Percentiles rank a stretch among this genome's conserved stretches.
Conservation (phyloP, 2,797 vertebrate genomes). For the Microctenopoma steveboyesi region DNA sequence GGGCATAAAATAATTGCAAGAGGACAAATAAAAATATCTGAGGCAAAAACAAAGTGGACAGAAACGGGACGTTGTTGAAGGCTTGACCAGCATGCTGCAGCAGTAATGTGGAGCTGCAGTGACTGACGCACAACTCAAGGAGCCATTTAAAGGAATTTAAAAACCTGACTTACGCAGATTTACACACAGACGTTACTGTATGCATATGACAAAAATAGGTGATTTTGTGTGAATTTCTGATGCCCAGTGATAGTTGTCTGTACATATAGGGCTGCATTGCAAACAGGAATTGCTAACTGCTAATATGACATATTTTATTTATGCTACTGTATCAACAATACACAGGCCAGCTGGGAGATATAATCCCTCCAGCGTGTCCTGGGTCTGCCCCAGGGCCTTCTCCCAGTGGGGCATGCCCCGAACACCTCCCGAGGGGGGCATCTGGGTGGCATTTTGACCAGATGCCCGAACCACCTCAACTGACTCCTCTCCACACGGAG, state of each 20-base stretch:
- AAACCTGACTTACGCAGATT: not conserved
- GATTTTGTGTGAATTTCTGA: not conserved
- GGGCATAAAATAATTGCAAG: not conserved
- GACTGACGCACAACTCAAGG: not conserved
- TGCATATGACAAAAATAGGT: too few species aligned
- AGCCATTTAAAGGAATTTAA: not conserved
- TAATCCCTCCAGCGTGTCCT: too few species aligned
- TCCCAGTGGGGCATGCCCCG: too few species aligned
- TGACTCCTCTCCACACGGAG: too few species aligned
- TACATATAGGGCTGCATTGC: not conserved
- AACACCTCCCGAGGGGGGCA: too few species aligned
- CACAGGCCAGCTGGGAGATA: too few species aligned
- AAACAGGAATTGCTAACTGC: not conserved
- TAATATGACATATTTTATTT: not conserved
- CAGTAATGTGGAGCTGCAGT: constrained; percentile 7
- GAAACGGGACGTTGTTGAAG: too few species aligned
- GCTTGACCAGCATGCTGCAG: too few species aligned
- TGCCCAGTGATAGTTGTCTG: not conserved
- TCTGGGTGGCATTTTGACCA: too few species aligned
- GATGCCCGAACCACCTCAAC: too few species aligned
- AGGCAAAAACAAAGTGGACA: not conserved
- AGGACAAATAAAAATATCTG: not conserved
- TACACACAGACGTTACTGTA: not conserved
- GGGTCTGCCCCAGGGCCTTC: too few species aligned
- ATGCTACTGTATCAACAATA: not conserved